Percentiles rank a stretch among this genome's conserved stretches.
These are phyloP conservation scores for Drymodes brunneopygia DNA, from an alignment of 2,113 vertebrate species.

Conservation along the genomic window DNA sequence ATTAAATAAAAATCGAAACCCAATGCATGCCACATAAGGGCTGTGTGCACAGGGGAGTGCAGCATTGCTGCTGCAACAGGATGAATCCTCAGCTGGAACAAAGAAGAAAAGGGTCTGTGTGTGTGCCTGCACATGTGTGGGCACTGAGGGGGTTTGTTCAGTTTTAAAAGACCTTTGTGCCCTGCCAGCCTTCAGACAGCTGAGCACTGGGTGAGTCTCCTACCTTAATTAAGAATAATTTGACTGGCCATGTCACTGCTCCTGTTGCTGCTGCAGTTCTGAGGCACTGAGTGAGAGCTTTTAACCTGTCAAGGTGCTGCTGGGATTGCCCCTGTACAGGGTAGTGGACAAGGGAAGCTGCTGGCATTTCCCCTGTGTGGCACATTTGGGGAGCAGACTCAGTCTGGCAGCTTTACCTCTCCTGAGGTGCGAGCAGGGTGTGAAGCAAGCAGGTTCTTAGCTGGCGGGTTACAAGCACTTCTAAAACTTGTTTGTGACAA, in stretches of 20 bases:
- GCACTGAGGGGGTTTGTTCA: neutral
- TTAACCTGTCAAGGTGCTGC: neutral
- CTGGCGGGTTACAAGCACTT: neutral
- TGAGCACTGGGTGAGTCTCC: neutral
- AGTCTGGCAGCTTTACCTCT: neutral
- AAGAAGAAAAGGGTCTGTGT: neutral
- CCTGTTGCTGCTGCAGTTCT: neutral
- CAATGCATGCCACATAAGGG: neutral
- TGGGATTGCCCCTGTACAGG: neutral
- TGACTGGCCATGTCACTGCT: neutral
- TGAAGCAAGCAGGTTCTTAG: neutral
- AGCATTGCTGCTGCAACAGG: neutral
- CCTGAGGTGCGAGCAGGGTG: neutral
- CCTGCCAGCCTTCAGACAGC: neutral
- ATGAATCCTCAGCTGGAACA: neutral
- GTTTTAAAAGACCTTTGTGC: constrained; percentile 3
- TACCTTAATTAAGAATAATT: neutral
- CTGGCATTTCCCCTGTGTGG: neutral
- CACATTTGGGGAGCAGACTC: neutral
- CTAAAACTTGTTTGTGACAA: neutral
- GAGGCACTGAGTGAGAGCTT: neutral
- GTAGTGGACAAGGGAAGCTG: neutral
- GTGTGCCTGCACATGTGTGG: neutral
- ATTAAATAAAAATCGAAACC: neutral
- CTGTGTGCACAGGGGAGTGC: neutral